Percentiles rank a stretch among this genome's conserved stretches.
These are phyloP conservation scores for Rhagonycha fulva DNA, from an alignment of 2,888 invertebrate species.

Conservation along the genomic window DNA sequence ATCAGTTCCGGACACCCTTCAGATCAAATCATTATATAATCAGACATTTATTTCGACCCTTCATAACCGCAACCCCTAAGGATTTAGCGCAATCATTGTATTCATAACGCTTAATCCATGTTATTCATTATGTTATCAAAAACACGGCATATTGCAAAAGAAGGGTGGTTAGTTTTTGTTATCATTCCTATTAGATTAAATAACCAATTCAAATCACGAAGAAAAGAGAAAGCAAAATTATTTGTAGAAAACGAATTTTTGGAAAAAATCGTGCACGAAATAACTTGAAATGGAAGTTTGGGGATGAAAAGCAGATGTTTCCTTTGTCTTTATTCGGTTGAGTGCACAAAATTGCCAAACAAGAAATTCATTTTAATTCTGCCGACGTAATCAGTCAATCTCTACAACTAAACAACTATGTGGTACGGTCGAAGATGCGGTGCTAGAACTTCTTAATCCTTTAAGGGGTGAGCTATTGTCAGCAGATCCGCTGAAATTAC, in stretches of 20 bases:
- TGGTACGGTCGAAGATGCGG: slow-evolving; percentile 10
- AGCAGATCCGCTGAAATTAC: slow-evolving; percentile 27
- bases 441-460: slow-evolving; percentile 23
- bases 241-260: not conserved
- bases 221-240: not conserved
- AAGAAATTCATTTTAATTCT: slow-evolving; percentile 6
- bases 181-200: slow-evolving; percentile 9
- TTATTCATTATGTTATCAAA: slow-evolving; percentile 27
- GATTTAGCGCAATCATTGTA: slow-evolving; percentile 29
- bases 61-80: slow-evolving; percentile 25
- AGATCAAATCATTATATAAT: slow-evolving; percentile 30
- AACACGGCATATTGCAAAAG: slow-evolving; percentile 5
- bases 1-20: slow-evolving; percentile 22
- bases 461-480: slow-evolving; percentile 20
- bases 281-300: not conserved
- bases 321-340: not conserved
- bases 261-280: not conserved
- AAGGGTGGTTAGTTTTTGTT: slow-evolving; percentile 8
- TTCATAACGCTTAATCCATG: slow-evolving; percentile 29
- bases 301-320: slow-evolving; percentile 1
- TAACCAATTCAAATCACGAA: not conserved
- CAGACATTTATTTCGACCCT: slow-evolving; percentile 26
- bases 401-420: slow-evolving; percentile 13
- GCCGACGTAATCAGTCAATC: slow-evolving; percentile 11
- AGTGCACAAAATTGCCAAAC: not conserved